phyloP scores from a whole-genome alignment of 2,888 invertebrate genomes.

The Caenorhabditis zanzibari region DNA sequence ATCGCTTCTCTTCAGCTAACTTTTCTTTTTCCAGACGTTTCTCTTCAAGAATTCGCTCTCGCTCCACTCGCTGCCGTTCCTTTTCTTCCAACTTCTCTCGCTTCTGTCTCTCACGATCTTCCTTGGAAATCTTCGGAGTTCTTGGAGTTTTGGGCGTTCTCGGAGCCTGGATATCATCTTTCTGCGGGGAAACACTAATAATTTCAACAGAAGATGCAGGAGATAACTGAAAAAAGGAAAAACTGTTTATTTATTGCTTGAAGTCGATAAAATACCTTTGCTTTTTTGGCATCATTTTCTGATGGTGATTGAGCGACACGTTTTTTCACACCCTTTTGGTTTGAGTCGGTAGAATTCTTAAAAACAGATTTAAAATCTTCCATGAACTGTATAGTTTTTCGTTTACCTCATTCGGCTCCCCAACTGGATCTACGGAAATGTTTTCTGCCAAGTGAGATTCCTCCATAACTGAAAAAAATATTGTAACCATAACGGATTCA shows the following conservation, averaged over 20 bases:
- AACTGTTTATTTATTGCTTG: background rate
- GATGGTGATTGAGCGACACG: constrained; percentile 47
- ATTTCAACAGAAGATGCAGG: constrained; percentile 18
- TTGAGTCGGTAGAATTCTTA: constrained; percentile 30
- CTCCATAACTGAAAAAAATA: constrained; percentile 29
- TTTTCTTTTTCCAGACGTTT: constrained; percentile 70
- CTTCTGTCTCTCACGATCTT: constrained; percentile 61
- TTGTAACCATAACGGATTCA: no score
- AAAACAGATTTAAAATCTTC: background rate
- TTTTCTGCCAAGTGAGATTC: constrained; percentile 15
- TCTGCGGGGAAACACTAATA: constrained; percentile 21
- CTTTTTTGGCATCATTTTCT: constrained; percentile 50
- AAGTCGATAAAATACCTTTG: constrained; percentile 21
- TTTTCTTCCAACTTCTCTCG: constrained; percentile 56
- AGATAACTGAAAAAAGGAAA: constrained; percentile 21
- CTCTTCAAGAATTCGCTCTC: constrained; percentile 56
- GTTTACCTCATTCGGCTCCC: constrained; percentile 46
- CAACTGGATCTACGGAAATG: constrained; percentile 4
- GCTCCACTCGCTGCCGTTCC: constrained; percentile 48
- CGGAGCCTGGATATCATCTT: constrained; percentile 5
- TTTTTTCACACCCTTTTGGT: constrained; percentile 53
- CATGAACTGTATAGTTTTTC: no score
- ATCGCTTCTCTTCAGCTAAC: constrained; percentile 67
- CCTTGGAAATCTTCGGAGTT: constrained; percentile 59
- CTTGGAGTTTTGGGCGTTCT: constrained; percentile 61